Evolutionary conservation across 1,140 invertebrate genomes (phyloP), one percentile per base, ranked within the genome.

Genomic region (Drosophila obscura): DNA sequence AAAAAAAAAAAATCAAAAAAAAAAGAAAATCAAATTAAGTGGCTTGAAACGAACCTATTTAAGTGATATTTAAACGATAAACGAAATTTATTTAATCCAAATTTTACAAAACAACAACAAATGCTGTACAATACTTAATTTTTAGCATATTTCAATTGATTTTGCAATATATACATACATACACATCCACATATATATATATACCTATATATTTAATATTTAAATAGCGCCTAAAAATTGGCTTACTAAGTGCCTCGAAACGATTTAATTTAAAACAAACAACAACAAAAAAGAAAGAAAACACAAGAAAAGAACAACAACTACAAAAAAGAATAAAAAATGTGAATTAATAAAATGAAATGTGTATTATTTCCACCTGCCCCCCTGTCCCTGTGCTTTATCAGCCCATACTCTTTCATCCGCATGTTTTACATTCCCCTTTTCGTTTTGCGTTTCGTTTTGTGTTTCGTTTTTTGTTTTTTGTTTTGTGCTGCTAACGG

Each of bases 31-130:
- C 50, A 43, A 80, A 80, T 53, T 41, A 65, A 73, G 80, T 82
- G 80, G 69, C 74, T 82, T 81, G 19, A 75, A 79, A 74, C 74
- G 52, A 65, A 80, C 83, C 80, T 80, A 83, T 73, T 84, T 83
- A 80, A 87, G 83, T 88, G 79, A 87, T 88, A 87, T 79, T 88
- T 83, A 79, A 85, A 73, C 19, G 69, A 55, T 53, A 66, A 53
- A 44, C 50, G 46, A 77, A 52, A 80, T 64, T 59, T 57, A 66
- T 61, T 80, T 63, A 78, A 80, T 77, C 39, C 53, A 69, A 79
- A 41, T 41, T 45, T 69, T 68, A 67, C 56, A 67, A 58, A 56
- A 59, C 31, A 39, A 11, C 4, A 53, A 63, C 24, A 69, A 66
- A 73, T 79, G 75, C 73, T 80, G 76, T 85, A 87, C 56, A 85